Conservation (phyloP, 2,113 vertebrate species). For the Fregetta grallaria region DNA sequence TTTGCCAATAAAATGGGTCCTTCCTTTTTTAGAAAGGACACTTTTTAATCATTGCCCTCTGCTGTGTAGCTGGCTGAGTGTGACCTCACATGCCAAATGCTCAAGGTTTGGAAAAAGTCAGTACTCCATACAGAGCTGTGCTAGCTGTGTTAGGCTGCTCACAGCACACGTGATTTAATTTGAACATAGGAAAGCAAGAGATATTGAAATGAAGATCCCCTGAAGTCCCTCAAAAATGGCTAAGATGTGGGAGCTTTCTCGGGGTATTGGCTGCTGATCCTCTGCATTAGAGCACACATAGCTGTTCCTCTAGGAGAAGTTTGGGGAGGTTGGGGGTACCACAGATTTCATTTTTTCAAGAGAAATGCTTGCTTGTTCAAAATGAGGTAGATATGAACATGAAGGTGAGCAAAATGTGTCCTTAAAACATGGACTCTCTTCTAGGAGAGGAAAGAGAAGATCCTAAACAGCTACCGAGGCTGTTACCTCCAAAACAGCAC, state of each 20-base stretch:
- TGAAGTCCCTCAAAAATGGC: not conserved
- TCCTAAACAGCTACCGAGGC: not conserved
- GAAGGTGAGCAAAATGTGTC: not conserved
- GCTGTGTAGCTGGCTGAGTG: not conserved
- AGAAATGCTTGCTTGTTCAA: not conserved
- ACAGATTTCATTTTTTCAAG: not conserved
- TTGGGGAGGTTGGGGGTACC: not conserved
- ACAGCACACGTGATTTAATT: not conserved
- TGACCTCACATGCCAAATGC: not conserved
- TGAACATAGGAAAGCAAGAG: not conserved
- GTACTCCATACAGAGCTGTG: not conserved
- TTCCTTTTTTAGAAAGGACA: not conserved
- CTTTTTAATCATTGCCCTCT: not conserved
- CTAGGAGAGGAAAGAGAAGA: not conserved
- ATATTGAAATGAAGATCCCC: not conserved
- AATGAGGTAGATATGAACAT: not conserved
- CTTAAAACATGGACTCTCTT: not conserved
- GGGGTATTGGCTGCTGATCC: not conserved
- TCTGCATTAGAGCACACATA: fast-evolving
- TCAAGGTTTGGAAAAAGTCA: not conserved
- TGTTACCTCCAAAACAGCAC: not conserved
- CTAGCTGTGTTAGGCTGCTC: not conserved
- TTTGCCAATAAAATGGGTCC: not conserved
- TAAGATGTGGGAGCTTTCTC: not conserved
- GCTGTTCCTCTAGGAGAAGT: not conserved